Evolutionary conservation across 2,113 vertebrate species (phyloP).

Genomic region (Catagonus wagneri): DNA sequence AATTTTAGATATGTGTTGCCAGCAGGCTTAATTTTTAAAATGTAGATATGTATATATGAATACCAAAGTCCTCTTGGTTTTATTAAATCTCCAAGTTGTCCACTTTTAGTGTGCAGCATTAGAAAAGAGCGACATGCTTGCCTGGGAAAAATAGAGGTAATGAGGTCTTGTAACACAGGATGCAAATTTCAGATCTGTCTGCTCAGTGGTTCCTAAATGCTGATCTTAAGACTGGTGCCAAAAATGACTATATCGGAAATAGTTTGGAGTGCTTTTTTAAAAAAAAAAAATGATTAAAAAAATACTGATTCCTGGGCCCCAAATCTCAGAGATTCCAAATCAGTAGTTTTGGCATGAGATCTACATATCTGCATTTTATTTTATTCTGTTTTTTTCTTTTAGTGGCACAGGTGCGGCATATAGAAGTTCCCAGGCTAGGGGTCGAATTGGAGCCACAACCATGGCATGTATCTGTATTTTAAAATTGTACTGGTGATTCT

Average conservation of each 20-base stretch:
- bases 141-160: background rate
- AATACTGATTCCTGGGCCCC: background rate
- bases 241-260: constrained; percentile 24
- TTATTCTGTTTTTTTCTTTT: too few species aligned
- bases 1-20: too few species aligned
- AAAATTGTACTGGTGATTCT: background rate
- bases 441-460: too few species aligned
- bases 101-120: background rate
- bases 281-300: constrained; percentile 53
- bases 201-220: constrained; percentile 22
- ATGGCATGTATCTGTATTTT: background rate
- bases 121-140: background rate
- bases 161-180: constrained; percentile 17
- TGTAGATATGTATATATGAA: background rate
- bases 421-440: too few species aligned
- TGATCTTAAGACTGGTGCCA: constrained; percentile 12
- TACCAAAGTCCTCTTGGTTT: constrained; percentile 19
- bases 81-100: constrained; percentile 46
- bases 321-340: background rate
- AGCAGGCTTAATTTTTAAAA: constrained; percentile 41
- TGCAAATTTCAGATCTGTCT: constrained; percentile 54
- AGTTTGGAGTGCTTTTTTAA: background rate
- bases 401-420: too few species aligned
- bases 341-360: background rate
- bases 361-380: background rate